Evolutionary conservation across 2,888 invertebrate genomes (phyloP), one percentile per base, ranked within the genome.

Genomic region (Phortica okadai): DNA sequence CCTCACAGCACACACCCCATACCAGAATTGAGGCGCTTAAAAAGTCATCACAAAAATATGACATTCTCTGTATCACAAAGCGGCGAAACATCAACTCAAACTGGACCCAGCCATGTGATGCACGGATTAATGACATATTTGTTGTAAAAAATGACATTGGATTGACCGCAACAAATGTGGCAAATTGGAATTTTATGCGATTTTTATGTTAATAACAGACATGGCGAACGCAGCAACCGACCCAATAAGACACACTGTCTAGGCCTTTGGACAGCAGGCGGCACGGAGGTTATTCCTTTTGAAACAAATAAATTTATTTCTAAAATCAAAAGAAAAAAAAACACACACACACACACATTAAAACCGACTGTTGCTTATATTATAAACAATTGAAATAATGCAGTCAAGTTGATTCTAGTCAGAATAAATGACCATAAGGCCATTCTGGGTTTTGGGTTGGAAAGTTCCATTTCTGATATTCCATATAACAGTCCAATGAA

Each of bases 161-260:
- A 81, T 82, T 84, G 84, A 82, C 85, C 85, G 87, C 84, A 88
- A 83, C 89, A 89, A 89, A 89, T 89, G 89, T 83, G 81, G 81
- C 79, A 89, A 88, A 89, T 89, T 88, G 87, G 82, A 82, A 82
- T 89, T 89, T 89, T 89, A 89, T 89, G 89, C 82, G 80, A 79
- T 82, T 89, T 89, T 89, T 89, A 89, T 89, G 89, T 84, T 85
- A 89, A 89, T 81, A 79, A 76, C 10, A 54, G 16, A 54, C 42
- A 72, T 45, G n/a, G 2, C 16, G 16, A 10, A 67, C 16, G 6
- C 44, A 70, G 10, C 41, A 11, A 62, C n/a, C 0, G 8, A 74
- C n/a, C 50, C 50, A 50, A 66, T 67, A 74, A 42, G 75, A 70
- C 21, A 76, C 76, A 80, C 75, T 80, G 80, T 81, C 81, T 80